Conservation (phyloP, 1,140 invertebrate genomes). For the Neodiprion pinetum region DNA sequence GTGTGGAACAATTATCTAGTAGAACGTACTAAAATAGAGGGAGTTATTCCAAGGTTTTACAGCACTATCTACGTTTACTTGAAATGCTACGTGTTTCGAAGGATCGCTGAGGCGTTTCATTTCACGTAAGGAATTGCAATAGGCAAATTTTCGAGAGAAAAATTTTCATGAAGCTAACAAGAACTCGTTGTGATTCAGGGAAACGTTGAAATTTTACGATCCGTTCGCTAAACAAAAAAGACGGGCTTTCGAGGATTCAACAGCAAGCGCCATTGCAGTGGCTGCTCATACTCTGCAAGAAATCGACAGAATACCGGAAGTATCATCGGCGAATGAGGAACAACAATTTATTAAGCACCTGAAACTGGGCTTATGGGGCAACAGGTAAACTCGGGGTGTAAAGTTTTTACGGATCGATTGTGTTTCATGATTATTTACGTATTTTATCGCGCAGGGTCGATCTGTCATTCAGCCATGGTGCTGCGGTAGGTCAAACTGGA, state of each 20-base stretch:
- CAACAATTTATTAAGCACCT: conserved; percentile 64
- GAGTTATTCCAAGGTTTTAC: conserved; percentile 74
- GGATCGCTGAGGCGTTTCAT: conserved; percentile 79
- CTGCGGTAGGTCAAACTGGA: conserved; percentile 60
- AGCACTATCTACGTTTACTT: conserved; percentile 84
- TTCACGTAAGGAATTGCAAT: conserved; percentile 65
- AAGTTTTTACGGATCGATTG: not conserved
- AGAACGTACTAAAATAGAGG: conserved; percentile 61
- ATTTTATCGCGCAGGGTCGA: conserved; percentile 72
- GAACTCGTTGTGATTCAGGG: conserved; percentile 66
- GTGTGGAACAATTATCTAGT: conserved; percentile 71
- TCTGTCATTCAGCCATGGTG: conserved; percentile 83
- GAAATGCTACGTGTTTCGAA: conserved; percentile 93
- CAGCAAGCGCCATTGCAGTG: conserved; percentile 66
- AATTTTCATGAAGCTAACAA: conserved; percentile 20
- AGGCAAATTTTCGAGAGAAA: conserved; percentile 16
- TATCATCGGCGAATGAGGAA: conserved; percentile 46
- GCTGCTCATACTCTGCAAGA: conserved; percentile 61
- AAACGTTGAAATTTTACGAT: conserved; percentile 73
- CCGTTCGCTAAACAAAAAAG: conserved; percentile 80
- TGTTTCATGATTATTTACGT: not conserved
- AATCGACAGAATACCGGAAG: conserved; percentile 46
- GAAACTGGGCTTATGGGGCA: conserved; percentile 75
- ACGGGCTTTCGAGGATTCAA: conserved; percentile 64
- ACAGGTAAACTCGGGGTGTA: conserved; percentile 53